phyloP scores from a whole-genome alignment of 2,797 vertebrate species.

The Vespertilio murinus region DNA sequence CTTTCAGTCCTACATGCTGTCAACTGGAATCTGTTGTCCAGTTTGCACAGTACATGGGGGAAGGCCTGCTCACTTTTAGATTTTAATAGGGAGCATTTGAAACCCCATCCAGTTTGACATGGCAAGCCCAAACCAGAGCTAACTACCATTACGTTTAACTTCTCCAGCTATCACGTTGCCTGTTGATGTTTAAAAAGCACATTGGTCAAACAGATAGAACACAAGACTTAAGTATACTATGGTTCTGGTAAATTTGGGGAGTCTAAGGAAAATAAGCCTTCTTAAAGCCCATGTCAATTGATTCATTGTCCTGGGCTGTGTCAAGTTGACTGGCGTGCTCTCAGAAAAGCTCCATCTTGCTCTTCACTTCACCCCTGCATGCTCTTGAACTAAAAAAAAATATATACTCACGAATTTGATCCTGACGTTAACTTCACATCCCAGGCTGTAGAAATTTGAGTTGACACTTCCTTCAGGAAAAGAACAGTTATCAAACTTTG shows the following conservation, averaged over 20 bases:
- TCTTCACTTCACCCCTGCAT: not conserved
- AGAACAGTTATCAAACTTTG: not conserved
- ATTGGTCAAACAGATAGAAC: not conserved
- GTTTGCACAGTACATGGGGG: not conserved
- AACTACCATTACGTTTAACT: fast-evolving
- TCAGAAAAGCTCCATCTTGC: not conserved
- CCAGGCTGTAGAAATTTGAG: not conserved
- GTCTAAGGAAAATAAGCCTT: not conserved
- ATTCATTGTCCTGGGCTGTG: not conserved
- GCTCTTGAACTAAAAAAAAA: constrained; percentile 6
- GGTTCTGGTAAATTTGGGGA: not conserved
- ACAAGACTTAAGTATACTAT: not conserved
- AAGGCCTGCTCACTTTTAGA: not conserved
- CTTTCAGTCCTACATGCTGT: not conserved
- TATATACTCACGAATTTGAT: not conserved
- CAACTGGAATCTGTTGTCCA: not conserved
- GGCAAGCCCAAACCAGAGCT: not conserved
- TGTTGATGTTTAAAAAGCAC: not conserved
- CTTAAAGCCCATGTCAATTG: not conserved
- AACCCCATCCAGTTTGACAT: too few species aligned
- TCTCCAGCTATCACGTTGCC: fast-evolving
- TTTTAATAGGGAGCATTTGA: not conserved
- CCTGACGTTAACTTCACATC: not conserved
- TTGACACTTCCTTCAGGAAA: not conserved
- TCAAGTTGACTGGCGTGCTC: fast-evolving